Percentiles rank a stretch among this genome's conserved stretches.
phyloP scores from a whole-genome alignment of 2,797 vertebrate genomes.

The Trachurus trachurus region DNA sequence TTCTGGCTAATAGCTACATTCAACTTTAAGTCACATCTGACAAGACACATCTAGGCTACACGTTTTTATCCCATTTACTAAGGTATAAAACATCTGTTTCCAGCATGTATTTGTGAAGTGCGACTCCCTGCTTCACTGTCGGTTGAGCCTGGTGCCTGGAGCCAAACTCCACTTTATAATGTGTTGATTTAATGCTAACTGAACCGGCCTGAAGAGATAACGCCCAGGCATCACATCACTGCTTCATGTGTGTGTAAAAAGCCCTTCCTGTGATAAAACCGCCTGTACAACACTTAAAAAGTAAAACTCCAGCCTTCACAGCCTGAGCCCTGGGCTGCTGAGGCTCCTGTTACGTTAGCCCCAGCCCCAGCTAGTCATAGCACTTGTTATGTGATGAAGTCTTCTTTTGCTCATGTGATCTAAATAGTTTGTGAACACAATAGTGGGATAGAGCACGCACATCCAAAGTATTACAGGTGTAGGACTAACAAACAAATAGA shows the following conservation, averaged over 20 bases:
- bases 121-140: background rate
- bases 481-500: no score
- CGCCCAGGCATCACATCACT: background rate
- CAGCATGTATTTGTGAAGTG: background rate
- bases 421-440: no score
- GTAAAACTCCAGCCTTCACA: background rate
- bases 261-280: background rate
- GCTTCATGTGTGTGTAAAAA: no score
- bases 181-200: background rate
- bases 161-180: background rate
- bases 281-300: background rate
- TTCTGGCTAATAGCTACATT: no score
- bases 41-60: background rate
- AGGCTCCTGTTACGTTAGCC: background rate
- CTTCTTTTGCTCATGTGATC: no score
- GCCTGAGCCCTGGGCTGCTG: background rate
- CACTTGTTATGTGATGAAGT: background rate
- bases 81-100: background rate
- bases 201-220: no score
- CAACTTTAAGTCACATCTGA: fast-evolving
- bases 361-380: no score
- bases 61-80: background rate
- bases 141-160: background rate
- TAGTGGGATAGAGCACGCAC: no score
- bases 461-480: no score